Base-by-base conservation (phyloP, 2,113 vertebrate genomes). In the Cricetomys ansorgei region DNA sequence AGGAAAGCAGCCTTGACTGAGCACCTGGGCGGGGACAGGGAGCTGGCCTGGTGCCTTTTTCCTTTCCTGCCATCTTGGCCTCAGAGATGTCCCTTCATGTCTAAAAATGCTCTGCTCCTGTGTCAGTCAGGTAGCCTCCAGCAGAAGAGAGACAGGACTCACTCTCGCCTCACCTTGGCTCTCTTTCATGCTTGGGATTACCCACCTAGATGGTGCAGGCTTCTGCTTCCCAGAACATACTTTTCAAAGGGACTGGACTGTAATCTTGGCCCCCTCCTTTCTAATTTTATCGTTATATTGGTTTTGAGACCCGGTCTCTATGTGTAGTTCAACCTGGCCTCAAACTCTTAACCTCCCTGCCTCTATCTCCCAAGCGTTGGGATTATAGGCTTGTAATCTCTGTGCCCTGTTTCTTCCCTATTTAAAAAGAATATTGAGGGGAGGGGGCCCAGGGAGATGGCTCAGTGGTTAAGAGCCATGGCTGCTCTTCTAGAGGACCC, bases 131-230 rank as follows among this genome's bases (percentile, higher is more conserved):
- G 57, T 16, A 50, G 45, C 59, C 79, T 27, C 1, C 31, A 0
- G 37, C 12, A 10, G 62, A 45, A 11, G 5, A 27, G 3, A 4
- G 3, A 16, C 0, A 0, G 15, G 12, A 27, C 40, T 62, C 31
- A 12, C 12, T 37, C 40, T 16, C 3, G 21, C 0, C 7, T 48
- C 23, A 3, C 21, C 21, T 29, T 2, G 17, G 9, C 76, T 23
- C 69, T 64, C 7, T 27, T 5, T 40, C 55, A 43, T 27, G 0
- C 7, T 57, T 21, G 15, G 48, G 89, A 50, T n/a, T 73, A 57
- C 75, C 40, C 43, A 0, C 0, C 73, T 0, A 23, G 40, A 31
- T 8, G 23, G 53, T 15, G 8, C n/a, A n/a, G 43, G 34, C n/a
- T 9, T 88, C 70, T 75, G 69, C 34, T 57, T 84, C 45, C 12